phyloP scores from a whole-genome alignment of 2,113 vertebrate species.

The Otis tarda region DNA sequence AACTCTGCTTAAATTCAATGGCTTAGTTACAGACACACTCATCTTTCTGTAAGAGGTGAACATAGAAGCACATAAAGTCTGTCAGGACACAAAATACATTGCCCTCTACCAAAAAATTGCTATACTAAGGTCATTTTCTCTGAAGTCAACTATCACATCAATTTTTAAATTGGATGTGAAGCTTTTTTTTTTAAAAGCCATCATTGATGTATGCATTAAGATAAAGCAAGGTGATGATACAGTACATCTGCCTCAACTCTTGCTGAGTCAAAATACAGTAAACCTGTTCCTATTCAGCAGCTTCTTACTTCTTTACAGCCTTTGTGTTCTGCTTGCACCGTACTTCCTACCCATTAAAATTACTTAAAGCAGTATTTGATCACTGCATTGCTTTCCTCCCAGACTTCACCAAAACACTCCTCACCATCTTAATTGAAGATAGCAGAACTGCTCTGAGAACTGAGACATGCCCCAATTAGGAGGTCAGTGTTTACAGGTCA shows the following conservation, averaged over 20 bases:
- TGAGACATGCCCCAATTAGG: neutral
- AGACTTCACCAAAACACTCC: neutral
- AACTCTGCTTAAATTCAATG: neutral
- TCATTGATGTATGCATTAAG: neutral
- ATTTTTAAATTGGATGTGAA: neutral
- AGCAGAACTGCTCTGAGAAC: neutral
- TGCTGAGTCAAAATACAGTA: neutral
- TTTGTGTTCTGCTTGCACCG: neutral
- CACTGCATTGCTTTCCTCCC: neutral
- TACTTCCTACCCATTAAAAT: neutral
- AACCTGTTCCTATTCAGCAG: neutral
- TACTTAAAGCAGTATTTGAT: neutral
- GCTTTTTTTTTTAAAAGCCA: neutral
- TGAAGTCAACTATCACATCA: neutral
- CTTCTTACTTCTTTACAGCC: neutral
- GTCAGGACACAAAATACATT: neutral
- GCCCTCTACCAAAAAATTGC: neutral
- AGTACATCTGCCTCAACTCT: neutral
- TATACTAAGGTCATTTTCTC: neutral
- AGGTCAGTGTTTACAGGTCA: neutral
- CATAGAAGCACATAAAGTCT: neutral
- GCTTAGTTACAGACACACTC: neutral
- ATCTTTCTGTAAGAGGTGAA: neutral
- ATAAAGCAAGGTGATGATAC: neutral
- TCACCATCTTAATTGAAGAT: neutral